phyloP scores from a whole-genome alignment of 1,140 invertebrate genomes.

The Panulirus ornatus region DNA sequence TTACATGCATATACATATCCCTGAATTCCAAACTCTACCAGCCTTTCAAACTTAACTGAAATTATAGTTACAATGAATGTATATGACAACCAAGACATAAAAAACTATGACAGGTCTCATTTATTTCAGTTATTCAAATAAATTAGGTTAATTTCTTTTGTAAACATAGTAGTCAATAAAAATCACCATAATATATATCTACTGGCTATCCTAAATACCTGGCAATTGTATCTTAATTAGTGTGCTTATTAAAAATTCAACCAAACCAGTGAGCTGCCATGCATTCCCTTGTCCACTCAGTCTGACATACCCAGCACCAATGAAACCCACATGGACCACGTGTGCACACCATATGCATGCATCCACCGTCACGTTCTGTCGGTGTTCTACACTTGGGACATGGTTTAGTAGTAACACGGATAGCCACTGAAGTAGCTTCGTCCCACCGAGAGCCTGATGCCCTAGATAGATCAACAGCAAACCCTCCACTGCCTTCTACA shows the following conservation, averaged over 20 bases:
- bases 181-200: too few relatives aligned
- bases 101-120: too few relatives aligned
- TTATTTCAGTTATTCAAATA: too few relatives aligned
- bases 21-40: too few relatives aligned
- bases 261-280: slow-evolving; percentile 95
- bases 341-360: slow-evolving; percentile 93
- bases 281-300: slow-evolving; percentile 89
- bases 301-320: slow-evolving; percentile 95
- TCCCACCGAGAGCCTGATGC: slow-evolving; percentile 75
- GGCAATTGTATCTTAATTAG: too few relatives aligned
- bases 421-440: slow-evolving; percentile 80
- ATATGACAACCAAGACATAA: too few relatives aligned
- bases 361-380: slow-evolving; percentile 92
- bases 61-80: too few relatives aligned
- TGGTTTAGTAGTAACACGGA: slow-evolving; percentile 90
- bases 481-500: slow-evolving; percentile 50
- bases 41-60: too few relatives aligned
- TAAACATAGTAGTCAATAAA: too few relatives aligned
- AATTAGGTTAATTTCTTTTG: too few relatives aligned
- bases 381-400: slow-evolving; percentile 92
- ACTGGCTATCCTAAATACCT: too few relatives aligned
- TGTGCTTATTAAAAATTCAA: slow-evolving; percentile 78
- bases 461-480: slow-evolving; percentile 60
- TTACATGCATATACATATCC: too few relatives aligned
- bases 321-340: slow-evolving; percentile 87